Conservation (phyloP, 2,888 invertebrate species). For the Drosophila tripunctata region DNA sequence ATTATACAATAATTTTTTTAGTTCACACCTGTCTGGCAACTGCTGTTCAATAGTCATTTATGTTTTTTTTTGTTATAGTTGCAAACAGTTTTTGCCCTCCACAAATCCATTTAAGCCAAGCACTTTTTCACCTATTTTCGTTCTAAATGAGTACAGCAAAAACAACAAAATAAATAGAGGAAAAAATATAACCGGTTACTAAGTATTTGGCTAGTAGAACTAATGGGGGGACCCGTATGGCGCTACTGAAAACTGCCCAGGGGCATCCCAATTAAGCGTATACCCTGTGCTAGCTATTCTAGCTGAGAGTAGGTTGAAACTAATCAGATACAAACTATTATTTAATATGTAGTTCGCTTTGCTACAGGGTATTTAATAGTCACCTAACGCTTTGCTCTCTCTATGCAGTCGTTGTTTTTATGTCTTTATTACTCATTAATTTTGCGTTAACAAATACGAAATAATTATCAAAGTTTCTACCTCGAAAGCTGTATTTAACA, state of each 20-base stretch:
- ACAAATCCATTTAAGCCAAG: constrained; percentile 23
- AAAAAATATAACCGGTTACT: constrained; percentile 32
- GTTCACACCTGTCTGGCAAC: constrained; percentile 1
- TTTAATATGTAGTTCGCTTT: no score
- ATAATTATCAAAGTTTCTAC: constrained; percentile 18
- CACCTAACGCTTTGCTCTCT: not conserved
- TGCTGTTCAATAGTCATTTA: constrained; percentile 5
- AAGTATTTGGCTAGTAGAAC: constrained; percentile 46
- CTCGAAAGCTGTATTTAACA: constrained; percentile 17
- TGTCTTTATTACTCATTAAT: constrained; percentile 29
- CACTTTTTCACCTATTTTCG: constrained; percentile 9
- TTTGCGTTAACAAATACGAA: constrained; percentile 31
- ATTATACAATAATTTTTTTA: constrained; percentile 18
- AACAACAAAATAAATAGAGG: not conserved
- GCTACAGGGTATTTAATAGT: constrained; percentile 3
- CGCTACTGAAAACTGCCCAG: constrained; percentile 24
- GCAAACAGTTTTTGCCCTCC: constrained; percentile 10
- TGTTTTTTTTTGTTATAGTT: constrained; percentile 7
- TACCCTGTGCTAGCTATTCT: constrained; percentile 13
- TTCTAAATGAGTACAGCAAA: no score
- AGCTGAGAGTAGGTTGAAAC: no score
- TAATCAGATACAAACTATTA: no score
- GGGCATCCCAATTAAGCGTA: constrained; percentile 43
- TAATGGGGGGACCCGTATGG: constrained; percentile 30
- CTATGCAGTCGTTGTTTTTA: not conserved